Evolutionary conservation across 2,797 vertebrate genomes (phyloP).

Genomic region (Coregonus suidteri): DNA sequence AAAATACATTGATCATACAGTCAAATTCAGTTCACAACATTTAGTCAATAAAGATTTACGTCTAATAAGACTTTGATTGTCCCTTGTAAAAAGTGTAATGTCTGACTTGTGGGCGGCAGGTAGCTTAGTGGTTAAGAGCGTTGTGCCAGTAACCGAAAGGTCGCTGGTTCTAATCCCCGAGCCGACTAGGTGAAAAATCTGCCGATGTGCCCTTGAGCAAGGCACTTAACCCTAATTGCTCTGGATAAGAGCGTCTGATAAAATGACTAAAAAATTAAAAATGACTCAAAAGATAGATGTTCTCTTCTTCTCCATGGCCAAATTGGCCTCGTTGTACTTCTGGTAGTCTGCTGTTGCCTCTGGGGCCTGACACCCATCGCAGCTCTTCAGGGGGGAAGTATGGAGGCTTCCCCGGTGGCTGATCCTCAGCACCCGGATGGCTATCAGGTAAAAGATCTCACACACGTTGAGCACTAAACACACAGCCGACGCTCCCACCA

Average conservation of each 20-base stretch:
- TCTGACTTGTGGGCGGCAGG: background rate
- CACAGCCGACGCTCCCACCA: slow-evolving; percentile 86
- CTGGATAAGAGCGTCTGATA: too few relatives aligned
- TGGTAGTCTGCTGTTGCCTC: slow-evolving; percentile 27
- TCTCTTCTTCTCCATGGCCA: slow-evolving; percentile 15
- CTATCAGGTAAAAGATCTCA: slow-evolving; percentile 89
- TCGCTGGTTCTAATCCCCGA: too few relatives aligned
- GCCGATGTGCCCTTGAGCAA: too few relatives aligned
- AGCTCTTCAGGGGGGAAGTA: slow-evolving; percentile 17
- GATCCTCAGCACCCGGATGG: slow-evolving; percentile 65
- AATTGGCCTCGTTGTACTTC: background rate
- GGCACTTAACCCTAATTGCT: background rate
- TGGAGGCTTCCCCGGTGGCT: slow-evolving; percentile 39
- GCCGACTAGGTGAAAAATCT: too few relatives aligned
- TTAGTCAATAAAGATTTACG: background rate
- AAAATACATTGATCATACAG: too few relatives aligned
- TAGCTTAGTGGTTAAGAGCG: too few relatives aligned
- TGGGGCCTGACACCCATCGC: slow-evolving; percentile 22
- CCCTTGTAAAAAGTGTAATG: background rate
- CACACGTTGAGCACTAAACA: slow-evolving; percentile 88
- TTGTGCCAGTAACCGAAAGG: too few relatives aligned
- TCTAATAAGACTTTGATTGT: background rate
- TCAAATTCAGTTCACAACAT: background rate
- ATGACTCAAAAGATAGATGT: background rate
- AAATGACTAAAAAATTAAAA: background rate